Percentiles rank a stretch among this genome's conserved stretches.
Conservation (phyloP, 2,888 invertebrate species). For the Ectobius pallidus region DNA sequence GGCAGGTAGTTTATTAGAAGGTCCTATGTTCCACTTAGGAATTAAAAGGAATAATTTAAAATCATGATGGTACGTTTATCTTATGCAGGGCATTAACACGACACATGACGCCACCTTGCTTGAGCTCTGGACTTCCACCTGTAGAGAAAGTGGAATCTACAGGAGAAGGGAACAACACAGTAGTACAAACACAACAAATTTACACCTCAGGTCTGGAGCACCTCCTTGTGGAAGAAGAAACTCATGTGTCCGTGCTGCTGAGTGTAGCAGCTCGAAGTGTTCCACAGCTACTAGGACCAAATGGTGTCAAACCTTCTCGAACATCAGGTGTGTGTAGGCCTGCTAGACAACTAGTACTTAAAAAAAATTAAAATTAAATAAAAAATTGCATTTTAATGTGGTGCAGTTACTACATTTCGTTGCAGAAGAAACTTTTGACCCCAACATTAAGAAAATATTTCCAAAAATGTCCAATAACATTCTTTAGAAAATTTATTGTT, state of each 20-base stretch:
- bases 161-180: slow-evolving; percentile 55
- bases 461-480: too few species aligned
- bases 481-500: too few species aligned
- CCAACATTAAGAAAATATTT: too few species aligned
- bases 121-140: slow-evolving; percentile 34
- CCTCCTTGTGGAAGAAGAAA: slow-evolving; percentile 70
- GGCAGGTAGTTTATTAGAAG: too few species aligned
- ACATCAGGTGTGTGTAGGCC: slow-evolving; percentile 53
- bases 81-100: slow-evolving; percentile 69
- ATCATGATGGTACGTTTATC: too few species aligned
- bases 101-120: slow-evolving; percentile 67
- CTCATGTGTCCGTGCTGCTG: slow-evolving; percentile 67
- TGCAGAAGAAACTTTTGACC: too few species aligned
- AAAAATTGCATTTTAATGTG: slow-evolving; percentile 49
- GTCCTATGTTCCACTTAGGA: too few species aligned
- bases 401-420: too few species aligned
- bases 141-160: slow-evolving; percentile 49
- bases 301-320: slow-evolving; percentile 65
- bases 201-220: slow-evolving; percentile 59
- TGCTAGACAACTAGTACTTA: background rate
- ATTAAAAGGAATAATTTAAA: too few species aligned
- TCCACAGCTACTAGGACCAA: slow-evolving; percentile 65
- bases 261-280: slow-evolving; percentile 64
- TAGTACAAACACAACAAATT: slow-evolving; percentile 43
- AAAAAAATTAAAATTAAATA: too few species aligned